Percentiles rank a stretch among this genome's conserved stretches.
Conservation (phyloP, 1,140 invertebrate genomes). For the Cyclina sinensis region DNA sequence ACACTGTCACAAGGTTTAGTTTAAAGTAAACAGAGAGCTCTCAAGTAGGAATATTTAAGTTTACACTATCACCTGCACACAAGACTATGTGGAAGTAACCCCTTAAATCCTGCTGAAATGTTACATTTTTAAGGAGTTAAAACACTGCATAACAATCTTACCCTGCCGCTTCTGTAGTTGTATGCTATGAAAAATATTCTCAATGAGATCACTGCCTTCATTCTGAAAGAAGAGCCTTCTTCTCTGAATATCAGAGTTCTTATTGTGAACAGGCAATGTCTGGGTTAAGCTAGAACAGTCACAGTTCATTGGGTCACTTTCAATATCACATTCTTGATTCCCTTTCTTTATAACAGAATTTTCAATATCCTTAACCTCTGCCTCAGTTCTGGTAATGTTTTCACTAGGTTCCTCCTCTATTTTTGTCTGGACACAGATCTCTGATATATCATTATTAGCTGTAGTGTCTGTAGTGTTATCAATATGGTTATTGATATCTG, state of each 20-base stretch:
- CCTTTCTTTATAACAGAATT: neutral
- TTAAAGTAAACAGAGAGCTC: too few relatives aligned
- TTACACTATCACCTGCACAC: too few relatives aligned
- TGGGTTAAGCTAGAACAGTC: conserved; percentile 2
- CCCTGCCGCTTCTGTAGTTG: conserved; percentile 62
- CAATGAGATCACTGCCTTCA: conserved; percentile 60
- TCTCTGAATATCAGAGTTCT: neutral
- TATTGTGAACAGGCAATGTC: neutral
- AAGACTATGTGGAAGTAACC: too few relatives aligned
- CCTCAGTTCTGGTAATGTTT: neutral
- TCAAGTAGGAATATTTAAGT: too few relatives aligned
- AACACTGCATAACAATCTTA: too few relatives aligned
- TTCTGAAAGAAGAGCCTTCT: conserved; percentile 66
- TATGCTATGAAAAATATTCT: conserved; percentile 65
- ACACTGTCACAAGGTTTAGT: too few relatives aligned
- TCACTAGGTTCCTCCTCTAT: neutral
- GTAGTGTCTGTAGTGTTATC: neutral
- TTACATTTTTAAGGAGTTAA: too few relatives aligned
- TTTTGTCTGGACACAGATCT: too few relatives aligned
- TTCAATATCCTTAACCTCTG: neutral
- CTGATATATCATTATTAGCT: too few relatives aligned
- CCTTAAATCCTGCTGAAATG: too few relatives aligned
- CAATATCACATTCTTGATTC: neutral
- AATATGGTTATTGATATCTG: neutral
- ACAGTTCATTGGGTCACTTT: neutral